Conservation (phyloP, 1,140 invertebrate genomes). For the Heliconius hermathena region DNA sequence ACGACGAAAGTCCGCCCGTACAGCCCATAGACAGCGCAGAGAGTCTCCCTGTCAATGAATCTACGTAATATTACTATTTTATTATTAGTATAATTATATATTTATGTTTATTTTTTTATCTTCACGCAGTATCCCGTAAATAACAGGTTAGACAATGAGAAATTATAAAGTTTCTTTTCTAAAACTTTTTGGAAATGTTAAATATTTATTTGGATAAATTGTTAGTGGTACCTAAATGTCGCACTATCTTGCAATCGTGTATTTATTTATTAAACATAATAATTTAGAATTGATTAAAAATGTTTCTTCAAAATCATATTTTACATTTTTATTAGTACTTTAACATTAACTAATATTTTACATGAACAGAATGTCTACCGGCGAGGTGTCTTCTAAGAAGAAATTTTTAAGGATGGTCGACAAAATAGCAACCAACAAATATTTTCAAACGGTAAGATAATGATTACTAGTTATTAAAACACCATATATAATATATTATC, state of each 20-base stretch:
- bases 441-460: constrained; percentile 87
- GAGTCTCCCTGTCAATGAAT: constrained; percentile 43
- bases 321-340: too few relatives aligned
- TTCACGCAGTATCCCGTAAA: background rate
- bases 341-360: background rate
- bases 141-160: background rate
- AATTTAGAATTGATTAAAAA: too few relatives aligned
- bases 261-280: too few relatives aligned
- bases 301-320: too few relatives aligned
- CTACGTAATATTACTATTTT: constrained; percentile 41
- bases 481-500: too few relatives aligned
- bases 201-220: too few relatives aligned
- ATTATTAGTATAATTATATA: background rate
- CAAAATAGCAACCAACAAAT: constrained; percentile 93
- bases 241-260: too few relatives aligned
- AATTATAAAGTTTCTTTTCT: background rate
- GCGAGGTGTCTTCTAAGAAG: constrained; percentile 83
- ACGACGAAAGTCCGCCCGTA: constrained; percentile 85
- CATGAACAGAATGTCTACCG: background rate
- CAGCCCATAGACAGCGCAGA: constrained; percentile 61
- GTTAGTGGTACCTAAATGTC: too few relatives aligned
- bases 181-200: too few relatives aligned
- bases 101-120: background rate
- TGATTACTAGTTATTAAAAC: too few relatives aligned
- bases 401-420: constrained; percentile 94